Percentiles rank a stretch among this genome's conserved stretches.
Conservation (phyloP, 1,140 invertebrate species). For the Scylla paramamosain region DNA sequence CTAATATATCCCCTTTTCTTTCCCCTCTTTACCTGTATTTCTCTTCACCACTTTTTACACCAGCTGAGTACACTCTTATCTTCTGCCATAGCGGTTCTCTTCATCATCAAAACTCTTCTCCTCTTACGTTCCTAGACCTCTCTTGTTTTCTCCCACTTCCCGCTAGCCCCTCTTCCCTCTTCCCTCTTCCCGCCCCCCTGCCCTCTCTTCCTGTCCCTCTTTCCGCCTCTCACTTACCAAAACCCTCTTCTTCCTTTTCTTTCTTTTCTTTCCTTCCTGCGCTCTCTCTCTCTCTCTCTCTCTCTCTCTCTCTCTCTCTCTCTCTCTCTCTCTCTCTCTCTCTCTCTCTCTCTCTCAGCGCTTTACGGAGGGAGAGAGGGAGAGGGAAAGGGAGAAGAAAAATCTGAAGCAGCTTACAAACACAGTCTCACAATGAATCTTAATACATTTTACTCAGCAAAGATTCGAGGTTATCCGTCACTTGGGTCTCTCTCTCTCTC, state of each 20-base stretch:
- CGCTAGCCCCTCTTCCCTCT: too few relatives aligned
- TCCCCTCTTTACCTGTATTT: too few relatives aligned
- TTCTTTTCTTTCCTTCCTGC: background rate
- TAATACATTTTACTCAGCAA: background rate
- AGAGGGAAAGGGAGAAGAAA: background rate
- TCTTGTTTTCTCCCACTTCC: too few relatives aligned
- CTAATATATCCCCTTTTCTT: too few relatives aligned
- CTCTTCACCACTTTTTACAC: too few relatives aligned
- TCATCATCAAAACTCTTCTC: too few relatives aligned
- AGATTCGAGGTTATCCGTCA: background rate
- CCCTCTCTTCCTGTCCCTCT: background rate
- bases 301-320: background rate
- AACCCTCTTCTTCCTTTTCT: background rate
- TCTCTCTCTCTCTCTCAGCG: background rate
- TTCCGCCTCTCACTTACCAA: background rate
- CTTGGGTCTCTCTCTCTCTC: too few relatives aligned
- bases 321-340: background rate
- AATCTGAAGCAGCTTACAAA: background rate
- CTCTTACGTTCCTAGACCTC: too few relatives aligned
- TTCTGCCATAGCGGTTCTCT: too few relatives aligned
- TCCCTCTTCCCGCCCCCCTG: too few relatives aligned
- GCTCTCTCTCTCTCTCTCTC: background rate
- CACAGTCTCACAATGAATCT: background rate
- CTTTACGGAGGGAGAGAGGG: background rate
- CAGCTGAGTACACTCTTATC: too few relatives aligned